These are phyloP conservation scores for Platanista minor DNA, from an alignment of 2,113 vertebrate genomes.

Conservation along the genomic window DNA sequence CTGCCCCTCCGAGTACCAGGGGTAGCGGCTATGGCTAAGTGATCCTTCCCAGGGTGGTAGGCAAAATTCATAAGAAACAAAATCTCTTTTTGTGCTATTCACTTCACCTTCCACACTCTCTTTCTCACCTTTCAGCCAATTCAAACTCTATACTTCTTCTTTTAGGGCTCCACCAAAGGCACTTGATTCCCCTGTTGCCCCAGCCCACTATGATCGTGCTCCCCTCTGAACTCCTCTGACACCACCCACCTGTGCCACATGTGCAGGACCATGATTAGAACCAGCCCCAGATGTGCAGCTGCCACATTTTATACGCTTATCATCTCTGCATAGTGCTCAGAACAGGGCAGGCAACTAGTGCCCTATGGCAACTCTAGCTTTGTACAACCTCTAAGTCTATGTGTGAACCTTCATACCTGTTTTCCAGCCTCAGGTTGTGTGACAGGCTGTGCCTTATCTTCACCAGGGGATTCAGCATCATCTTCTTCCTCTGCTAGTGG, in stretches of 20 bases:
- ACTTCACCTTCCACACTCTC: background rate
- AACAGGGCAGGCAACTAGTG: background rate
- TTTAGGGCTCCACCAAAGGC: background rate
- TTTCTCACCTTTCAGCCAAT: background rate
- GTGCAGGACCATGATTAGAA: background rate
- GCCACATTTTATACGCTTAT: background rate
- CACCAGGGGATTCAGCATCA: conserved; percentile 58
- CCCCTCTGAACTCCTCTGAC: background rate
- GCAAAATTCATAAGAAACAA: background rate
- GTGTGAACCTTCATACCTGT: conserved; percentile 64
- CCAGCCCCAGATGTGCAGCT: background rate
- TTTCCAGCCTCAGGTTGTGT: conserved; percentile 24
- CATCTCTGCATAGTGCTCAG: background rate
- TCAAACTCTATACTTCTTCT: background rate
- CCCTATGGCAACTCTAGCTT: background rate
- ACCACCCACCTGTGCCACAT: background rate
- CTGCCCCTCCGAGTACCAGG: background rate
- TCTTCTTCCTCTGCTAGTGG: conserved; percentile 85
- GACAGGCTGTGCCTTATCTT: background rate
- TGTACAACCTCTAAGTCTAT: accelerated
- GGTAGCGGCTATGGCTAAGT: background rate
- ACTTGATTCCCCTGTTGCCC: too few relatives aligned
- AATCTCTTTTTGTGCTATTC: background rate
- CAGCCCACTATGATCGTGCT: background rate
- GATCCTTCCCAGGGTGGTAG: background rate